phyloP scores from a whole-genome alignment of 2,888 invertebrate genomes.

The Metallyticus violacea region DNA sequence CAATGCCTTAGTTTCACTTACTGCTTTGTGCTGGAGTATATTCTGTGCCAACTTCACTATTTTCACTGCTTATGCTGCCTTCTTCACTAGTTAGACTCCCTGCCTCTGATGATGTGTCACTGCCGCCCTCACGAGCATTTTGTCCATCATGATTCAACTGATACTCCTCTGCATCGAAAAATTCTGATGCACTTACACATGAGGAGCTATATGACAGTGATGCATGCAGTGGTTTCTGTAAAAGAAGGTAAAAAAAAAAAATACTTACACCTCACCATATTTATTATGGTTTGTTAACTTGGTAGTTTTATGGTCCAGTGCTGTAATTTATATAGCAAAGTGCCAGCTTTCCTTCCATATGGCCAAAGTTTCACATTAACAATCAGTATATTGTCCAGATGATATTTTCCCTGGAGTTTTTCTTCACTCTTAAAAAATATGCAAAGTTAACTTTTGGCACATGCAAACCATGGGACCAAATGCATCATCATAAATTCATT shows the following conservation, averaged over 20 bases:
- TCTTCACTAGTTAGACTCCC: conserved; percentile 65
- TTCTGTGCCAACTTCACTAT: conserved; percentile 57
- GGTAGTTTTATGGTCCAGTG: no score
- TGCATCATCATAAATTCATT: no score
- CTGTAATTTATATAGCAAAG: no score
- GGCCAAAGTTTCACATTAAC: no score
- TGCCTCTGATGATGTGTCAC: conserved; percentile 72
- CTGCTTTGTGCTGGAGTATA: conserved; percentile 46
- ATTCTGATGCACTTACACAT: conserved; percentile 72
- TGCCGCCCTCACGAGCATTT: conserved; percentile 50
- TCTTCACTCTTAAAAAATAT: no score
- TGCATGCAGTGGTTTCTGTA: conserved; percentile 50
- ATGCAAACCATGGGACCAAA: no score
- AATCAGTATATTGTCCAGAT: no score
- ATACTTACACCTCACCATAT: background rate
- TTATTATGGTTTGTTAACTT: no score
- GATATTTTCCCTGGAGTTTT: no score
- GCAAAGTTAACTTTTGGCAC: no score
- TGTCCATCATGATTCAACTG: conserved; percentile 40
- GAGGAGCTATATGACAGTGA: conserved; percentile 75
- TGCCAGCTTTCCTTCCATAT: no score
- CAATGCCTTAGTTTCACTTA: conserved; percentile 33
- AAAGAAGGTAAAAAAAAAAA: background rate
- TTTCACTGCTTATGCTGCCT: conserved; percentile 66
- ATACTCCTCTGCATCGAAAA: conserved; percentile 69